Evolutionary conservation across 2,113 vertebrate species (phyloP).

Genomic region (Orycteropus afer): DNA sequence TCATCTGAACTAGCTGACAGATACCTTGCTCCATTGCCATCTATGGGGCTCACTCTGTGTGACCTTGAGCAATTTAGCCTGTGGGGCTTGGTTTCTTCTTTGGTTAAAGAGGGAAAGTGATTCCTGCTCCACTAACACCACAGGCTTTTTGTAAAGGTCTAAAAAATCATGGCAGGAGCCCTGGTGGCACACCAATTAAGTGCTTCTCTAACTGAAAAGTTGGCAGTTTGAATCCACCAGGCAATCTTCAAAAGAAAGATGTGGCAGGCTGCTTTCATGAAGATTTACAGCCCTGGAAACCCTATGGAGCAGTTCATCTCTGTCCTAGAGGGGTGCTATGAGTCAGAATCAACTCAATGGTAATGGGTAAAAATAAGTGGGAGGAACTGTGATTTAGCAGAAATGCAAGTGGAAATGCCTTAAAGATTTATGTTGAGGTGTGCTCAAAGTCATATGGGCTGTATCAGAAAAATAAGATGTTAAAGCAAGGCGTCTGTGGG

Average conservation of each 20-base stretch:
- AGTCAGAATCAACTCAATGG: background rate
- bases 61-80: constrained; percentile 50
- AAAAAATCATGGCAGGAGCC: background rate
- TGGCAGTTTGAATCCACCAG: background rate
- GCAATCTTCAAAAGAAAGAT: background rate
- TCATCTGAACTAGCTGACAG: background rate
- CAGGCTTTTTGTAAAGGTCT: background rate
- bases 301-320: background rate
- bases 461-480: background rate
- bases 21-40: background rate
- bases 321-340: background rate
- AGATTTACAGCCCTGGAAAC: background rate
- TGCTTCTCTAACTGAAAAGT: background rate
- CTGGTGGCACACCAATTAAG: background rate
- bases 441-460: background rate
- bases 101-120: background rate
- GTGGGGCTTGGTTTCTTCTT: constrained; percentile 34
- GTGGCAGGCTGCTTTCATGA: background rate
- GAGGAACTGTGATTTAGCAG: background rate
- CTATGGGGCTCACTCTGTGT: constrained; percentile 1
- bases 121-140: background rate
- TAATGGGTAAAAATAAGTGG: background rate
- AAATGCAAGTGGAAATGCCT: constrained; percentile 1
- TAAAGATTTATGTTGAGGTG: background rate
- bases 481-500: background rate